Base-by-base conservation (phyloP, 2,113 vertebrate species). In the Accipiter cooperii region DNA sequence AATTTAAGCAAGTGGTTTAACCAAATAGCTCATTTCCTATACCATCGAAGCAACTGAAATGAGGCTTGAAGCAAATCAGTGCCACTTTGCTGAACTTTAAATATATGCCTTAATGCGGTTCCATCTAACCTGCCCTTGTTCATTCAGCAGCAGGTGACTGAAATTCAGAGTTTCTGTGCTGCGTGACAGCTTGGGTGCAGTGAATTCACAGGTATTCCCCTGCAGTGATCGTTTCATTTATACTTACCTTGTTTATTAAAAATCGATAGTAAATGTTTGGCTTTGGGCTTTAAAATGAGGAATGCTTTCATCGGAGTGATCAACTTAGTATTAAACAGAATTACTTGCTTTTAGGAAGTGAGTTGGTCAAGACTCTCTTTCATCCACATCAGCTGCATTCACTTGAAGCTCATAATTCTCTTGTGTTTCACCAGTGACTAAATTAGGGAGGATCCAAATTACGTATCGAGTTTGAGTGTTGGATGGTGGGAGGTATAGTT, bases 1-100 rank as follows among this genome's bases (percentile, higher is more conserved):
- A 85, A 79, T 12, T 16, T 46, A 94, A 94, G 82, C 69, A 54
- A 89, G 92, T 54, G 21, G 57, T 91, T 95, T 92, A 94, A 97
- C 75, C 94, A 92, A 89, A 78, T 36, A 93, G 94, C 87, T 95
- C 94, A 49, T 96, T 95, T 82, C 84, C 73, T 75, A 1, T 76
- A 52, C 80, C 86, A 15, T 78, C 34, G 0, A 57, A 95, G 94
- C 90, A 46, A 34, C 15, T 10, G 89, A 78, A 95, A 94, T 82
- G 94, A 89, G 84, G 73, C 96, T 89, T 91, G 93, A 90, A 95
- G 93, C 90, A 84, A 92, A 96, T 94, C 95, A 94, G 96, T 87
- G 91, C 96, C 90, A 92, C 76, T 89, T 88, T 92, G 90, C 90
- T 96, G 96, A 84, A 34, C 93, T 88, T 91, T 33, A 66, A 84